phyloP scores from a whole-genome alignment of 2,888 invertebrate genomes.

The Exephanes ischioxanthus region DNA sequence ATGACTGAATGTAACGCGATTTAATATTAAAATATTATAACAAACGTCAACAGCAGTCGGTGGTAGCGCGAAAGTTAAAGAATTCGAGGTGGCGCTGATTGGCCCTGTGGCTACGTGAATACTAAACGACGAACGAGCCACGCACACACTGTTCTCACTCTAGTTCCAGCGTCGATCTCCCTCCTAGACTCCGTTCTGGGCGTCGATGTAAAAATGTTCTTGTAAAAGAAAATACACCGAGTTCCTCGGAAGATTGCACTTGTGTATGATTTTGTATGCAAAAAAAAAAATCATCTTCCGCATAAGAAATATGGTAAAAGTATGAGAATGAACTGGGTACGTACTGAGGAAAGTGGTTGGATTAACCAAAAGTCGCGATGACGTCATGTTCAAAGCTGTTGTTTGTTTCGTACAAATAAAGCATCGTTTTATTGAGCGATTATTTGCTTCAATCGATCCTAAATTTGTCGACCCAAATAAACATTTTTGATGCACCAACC shows the following conservation, averaged over 20 bases:
- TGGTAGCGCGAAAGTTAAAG: constrained; percentile 74
- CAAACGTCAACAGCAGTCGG: constrained; percentile 83
- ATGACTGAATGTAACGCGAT: constrained; percentile 84
- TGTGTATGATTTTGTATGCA: no score
- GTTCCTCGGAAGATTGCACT: not conserved
- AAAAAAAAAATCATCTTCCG: not conserved
- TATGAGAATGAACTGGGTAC: not conserved
- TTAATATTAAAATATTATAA: constrained; percentile 85
- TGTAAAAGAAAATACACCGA: not conserved
- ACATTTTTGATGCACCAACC: no score
- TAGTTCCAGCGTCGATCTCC: constrained; percentile 31
- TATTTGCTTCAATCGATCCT: no score
- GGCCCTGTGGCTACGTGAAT: constrained; percentile 81
- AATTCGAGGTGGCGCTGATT: constrained; percentile 81
- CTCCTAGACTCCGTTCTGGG: not conserved
- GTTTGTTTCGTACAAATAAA: no score
- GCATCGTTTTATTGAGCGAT: no score
- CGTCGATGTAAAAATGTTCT: not conserved
- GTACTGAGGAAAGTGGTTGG: no score
- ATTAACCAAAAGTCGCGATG: no score
- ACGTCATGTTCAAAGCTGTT: no score
- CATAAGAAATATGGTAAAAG: not conserved
- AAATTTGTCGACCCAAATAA: no score
- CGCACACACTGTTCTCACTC: constrained; percentile 39
- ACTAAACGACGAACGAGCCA: constrained; percentile 79